phyloP scores from a whole-genome alignment of 2,888 invertebrate species.

The Cantharis flavilabris region DNA sequence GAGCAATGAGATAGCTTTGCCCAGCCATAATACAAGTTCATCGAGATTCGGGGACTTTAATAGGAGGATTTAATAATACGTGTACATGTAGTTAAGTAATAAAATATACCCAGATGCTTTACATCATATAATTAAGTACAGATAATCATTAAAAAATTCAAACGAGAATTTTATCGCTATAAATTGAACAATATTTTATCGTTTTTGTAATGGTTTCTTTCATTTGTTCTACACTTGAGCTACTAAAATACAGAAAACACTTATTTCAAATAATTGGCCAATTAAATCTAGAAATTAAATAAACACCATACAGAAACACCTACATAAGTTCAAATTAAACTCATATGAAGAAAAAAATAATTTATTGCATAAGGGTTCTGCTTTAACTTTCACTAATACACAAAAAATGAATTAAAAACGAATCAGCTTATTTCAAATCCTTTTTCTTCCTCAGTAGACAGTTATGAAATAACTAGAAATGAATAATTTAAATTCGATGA shows the following conservation, averaged over 20 bases:
- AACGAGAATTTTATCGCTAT: neutral
- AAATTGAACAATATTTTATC: neutral
- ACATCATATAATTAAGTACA: neutral
- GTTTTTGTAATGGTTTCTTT: neutral
- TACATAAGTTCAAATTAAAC: too few species aligned
- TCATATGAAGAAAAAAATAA: too few species aligned
- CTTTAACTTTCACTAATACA: too few species aligned
- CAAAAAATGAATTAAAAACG: too few species aligned
- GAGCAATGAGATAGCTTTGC: constrained; percentile 15
- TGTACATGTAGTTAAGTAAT: neutral
- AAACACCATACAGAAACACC: too few species aligned
- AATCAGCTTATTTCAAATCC: too few species aligned
- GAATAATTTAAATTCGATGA: too few species aligned
- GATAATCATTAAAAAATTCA: neutral
- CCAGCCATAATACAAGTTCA: neutral
- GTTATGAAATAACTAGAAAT: too few species aligned
- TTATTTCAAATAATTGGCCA: neutral
- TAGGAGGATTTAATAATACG: neutral
- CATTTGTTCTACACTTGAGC: neutral
- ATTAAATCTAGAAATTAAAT: neutral
- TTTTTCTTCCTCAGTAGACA: too few species aligned
- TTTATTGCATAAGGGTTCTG: too few species aligned
- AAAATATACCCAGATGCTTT: neutral
- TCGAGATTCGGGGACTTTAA: neutral
- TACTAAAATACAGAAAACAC: neutral